Evolutionary conservation across 2,888 invertebrate species (phyloP).

Genomic region (Callyntrura guangdongensis): DNA sequence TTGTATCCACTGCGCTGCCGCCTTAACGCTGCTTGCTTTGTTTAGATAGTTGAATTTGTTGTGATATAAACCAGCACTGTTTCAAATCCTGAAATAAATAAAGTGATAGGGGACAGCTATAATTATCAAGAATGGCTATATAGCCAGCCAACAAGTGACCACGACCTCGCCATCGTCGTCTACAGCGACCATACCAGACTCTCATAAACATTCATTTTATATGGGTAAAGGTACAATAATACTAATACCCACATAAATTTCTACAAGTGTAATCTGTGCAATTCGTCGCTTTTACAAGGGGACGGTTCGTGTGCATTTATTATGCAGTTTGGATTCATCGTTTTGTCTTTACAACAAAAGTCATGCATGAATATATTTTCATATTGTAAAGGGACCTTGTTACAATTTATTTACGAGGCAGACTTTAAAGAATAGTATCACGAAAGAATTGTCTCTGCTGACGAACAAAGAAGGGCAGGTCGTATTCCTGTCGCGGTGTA

Average conservation of each 20-base stretch:
- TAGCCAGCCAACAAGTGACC: conserved; percentile 58
- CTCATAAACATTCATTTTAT: conserved; percentile 21
- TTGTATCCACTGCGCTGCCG: conserved; percentile 5
- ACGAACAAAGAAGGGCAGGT: conserved; percentile 71
- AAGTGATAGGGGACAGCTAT: conserved; percentile 46
- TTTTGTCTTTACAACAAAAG: not conserved
- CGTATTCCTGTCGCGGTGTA: not conserved
- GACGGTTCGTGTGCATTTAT: not conserved
- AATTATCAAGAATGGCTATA: conserved; percentile 51
- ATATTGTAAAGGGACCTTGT: conserved; percentile 58
- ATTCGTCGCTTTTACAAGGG: not conserved
- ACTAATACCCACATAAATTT: conserved; percentile 47
- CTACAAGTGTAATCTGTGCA: not conserved
- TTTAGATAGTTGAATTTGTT: conserved; percentile 25
- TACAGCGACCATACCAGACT: conserved; percentile 36
- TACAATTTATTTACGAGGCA: conserved; percentile 64
- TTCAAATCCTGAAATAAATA: conserved; percentile 46
- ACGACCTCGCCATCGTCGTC: conserved; percentile 64
- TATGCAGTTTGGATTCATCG: not conserved
- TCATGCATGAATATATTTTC: not conserved
- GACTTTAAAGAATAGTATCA: conserved; percentile 57
- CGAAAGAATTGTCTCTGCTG: conserved; percentile 43
- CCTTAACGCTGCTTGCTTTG: conserved; percentile 47
- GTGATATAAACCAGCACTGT: conserved; percentile 1
- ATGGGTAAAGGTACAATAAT: conserved; percentile 11